These are phyloP conservation scores for Eptatretus atami DNA, from an alignment of 2,797 vertebrate species.

Conservation along the genomic window DNA sequence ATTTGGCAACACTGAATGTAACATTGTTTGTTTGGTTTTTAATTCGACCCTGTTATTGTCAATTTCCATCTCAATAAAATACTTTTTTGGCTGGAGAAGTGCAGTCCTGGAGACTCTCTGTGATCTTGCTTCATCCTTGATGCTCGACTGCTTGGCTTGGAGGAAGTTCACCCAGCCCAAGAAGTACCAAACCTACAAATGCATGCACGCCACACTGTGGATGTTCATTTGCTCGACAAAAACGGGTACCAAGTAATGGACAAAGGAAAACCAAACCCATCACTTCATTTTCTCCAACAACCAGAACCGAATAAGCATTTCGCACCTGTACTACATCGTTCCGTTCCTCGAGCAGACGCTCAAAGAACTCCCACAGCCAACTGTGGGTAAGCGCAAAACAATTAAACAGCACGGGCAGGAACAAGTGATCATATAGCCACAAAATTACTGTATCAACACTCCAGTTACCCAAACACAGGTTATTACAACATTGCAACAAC, in stretches of 20 bases:
- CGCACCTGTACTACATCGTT: conserved; percentile 38
- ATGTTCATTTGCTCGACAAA: too few relatives aligned
- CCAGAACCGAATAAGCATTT: conserved; percentile 6
- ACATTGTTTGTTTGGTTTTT: too few relatives aligned
- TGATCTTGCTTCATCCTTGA: background rate
- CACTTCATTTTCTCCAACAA: conserved; percentile 27
- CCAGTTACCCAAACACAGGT: too few relatives aligned
- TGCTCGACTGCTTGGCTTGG: background rate
- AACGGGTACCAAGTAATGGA: too few relatives aligned
- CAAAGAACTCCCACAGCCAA: conserved; percentile 25
- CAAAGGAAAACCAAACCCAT: conserved; percentile 50
- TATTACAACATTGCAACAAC: too few relatives aligned
- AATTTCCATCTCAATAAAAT: background rate
- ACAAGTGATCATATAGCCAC: background rate
- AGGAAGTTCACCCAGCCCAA: conserved; percentile 1
- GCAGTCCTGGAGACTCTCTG: background rate
- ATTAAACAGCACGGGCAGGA: background rate
- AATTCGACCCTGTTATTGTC: too few relatives aligned
- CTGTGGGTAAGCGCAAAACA: conserved; percentile 12
- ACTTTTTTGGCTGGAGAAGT: conserved; percentile 2
- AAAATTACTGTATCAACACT: too few relatives aligned
- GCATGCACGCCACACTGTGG: background rate
- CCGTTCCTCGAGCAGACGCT: conserved; percentile 30
- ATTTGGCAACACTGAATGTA: too few relatives aligned
- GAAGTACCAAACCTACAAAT: background rate